Conservation (phyloP, 2,888 invertebrate genomes). For the Chymomyza procnemis region DNA sequence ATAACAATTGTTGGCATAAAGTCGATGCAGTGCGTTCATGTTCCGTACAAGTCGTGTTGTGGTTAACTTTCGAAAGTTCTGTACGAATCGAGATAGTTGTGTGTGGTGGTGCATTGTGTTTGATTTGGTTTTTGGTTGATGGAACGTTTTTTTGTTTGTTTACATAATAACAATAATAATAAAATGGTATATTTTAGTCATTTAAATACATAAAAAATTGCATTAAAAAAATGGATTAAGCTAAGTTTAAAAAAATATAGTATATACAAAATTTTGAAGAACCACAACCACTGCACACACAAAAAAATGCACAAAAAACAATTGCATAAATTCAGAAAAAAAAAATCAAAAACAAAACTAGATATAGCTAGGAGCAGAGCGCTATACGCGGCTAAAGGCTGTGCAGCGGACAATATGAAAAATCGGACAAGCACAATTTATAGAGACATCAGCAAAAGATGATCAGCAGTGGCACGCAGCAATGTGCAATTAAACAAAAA, state of each 20-base stretch:
- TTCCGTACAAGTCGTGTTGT: neutral
- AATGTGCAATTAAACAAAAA: too few relatives aligned
- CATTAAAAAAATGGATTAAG: constrained; percentile 35
- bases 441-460: neutral
- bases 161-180: constrained; percentile 75
- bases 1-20: neutral
- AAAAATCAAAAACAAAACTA: neutral
- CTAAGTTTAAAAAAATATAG: constrained; percentile 47
- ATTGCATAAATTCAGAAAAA: neutral
- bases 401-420: neutral
- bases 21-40: neutral
- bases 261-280: constrained; percentile 21
- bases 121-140: constrained; percentile 21
- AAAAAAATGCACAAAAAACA: neutral
- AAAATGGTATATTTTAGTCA: constrained; percentile 77
- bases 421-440: neutral
- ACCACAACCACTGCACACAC: neutral
- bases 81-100: constrained; percentile 16
- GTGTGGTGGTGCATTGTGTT: constrained; percentile 48
- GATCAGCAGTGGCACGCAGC: neutral
- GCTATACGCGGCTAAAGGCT: too few relatives aligned
- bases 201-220: constrained; percentile 59
- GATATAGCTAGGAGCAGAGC: neutral
- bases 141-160: constrained; percentile 53
- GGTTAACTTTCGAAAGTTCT: neutral